phyloP scores from a whole-genome alignment of 2,888 invertebrate species.

The Torymus tubicola region DNA sequence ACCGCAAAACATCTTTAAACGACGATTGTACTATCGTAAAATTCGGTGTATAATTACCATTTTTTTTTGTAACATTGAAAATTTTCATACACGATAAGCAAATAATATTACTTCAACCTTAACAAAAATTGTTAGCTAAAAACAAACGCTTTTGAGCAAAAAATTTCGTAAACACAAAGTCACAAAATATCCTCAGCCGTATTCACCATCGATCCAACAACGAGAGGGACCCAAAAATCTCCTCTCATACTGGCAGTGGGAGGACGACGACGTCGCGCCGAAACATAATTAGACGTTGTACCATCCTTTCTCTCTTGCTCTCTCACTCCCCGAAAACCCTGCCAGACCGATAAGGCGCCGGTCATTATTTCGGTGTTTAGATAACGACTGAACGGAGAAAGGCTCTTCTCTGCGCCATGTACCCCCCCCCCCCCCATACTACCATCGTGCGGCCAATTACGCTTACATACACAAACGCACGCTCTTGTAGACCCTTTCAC shows the following conservation, averaged over 20 bases:
- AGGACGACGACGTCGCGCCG: conserved; percentile 54
- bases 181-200: too few relatives aligned
- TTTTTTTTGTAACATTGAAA: too few relatives aligned
- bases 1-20: too few relatives aligned
- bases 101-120: too few relatives aligned
- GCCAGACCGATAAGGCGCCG: conserved; percentile 68
- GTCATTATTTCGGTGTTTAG: conserved; percentile 76
- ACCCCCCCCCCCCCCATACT: too few relatives aligned
- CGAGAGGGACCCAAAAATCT: conserved; percentile 27
- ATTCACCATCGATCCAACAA: too few relatives aligned
- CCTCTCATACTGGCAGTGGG: conserved; percentile 19
- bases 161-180: too few relatives aligned
- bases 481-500: conserved; percentile 14
- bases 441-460: conserved; percentile 42
- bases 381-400: conserved; percentile 65
- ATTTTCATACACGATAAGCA: too few relatives aligned
- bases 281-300: conserved; percentile 75
- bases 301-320: conserved; percentile 55
- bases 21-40: too few relatives aligned
- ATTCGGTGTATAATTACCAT: too few relatives aligned
- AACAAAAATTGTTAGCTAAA: too few relatives aligned
- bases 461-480: conserved; percentile 36
- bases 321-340: conserved; percentile 14
- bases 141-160: too few relatives aligned
- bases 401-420: conserved; percentile 14